Base-by-base conservation (phyloP, 2,113 vertebrate species). In the Neodon shergylaensis region DNA sequence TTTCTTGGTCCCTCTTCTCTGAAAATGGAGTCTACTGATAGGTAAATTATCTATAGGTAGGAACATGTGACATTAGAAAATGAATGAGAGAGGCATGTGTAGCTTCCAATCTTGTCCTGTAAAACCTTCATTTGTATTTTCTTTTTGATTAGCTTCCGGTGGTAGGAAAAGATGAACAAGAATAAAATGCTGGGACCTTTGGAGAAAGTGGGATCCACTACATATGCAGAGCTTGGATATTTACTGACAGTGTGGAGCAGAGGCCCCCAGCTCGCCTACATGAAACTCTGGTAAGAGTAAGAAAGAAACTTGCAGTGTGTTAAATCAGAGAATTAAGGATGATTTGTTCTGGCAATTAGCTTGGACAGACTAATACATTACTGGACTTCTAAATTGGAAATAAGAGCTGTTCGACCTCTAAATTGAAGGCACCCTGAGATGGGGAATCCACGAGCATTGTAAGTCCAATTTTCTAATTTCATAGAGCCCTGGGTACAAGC, bases 401-500 rank as follows among this genome's bases (percentile, higher is more conserved):
- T 6, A 16, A 42, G 24, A 49, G 82, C 52, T 82, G 17, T 93
- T 91, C 68, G 54, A 39, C 73, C 47, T 91, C 42, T 81, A 89
- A 42, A 83, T 47, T 61, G 89, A 72, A 76, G 76, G 76, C 0
- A 2, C 13, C 68, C 28, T 65, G 70, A 47, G 86, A n/a, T 3
- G 24, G 65, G 52, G 44, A 61, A n/a, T 65, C 84, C 7, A 10
- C 0, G 49, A 63, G 19, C 33, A 54, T 1, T 0, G 0, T 0
- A 9, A 44, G 31, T 13, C 7, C 31, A 61, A 4, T 68, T 58
- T 81, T 88, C 42, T 73, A 31, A 26, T 85, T 66, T 26, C 36
- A 1, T 21, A 86, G 88, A 39, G 21, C 65, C 84, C 0, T 16
- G 76, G 52, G 54, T 31, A 39, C 17, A 82, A 63, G 49, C 31